Percentiles rank a stretch among this genome's conserved stretches.
phyloP scores from a whole-genome alignment of 2,113 vertebrate genomes.

The Trachemys scripta region DNA sequence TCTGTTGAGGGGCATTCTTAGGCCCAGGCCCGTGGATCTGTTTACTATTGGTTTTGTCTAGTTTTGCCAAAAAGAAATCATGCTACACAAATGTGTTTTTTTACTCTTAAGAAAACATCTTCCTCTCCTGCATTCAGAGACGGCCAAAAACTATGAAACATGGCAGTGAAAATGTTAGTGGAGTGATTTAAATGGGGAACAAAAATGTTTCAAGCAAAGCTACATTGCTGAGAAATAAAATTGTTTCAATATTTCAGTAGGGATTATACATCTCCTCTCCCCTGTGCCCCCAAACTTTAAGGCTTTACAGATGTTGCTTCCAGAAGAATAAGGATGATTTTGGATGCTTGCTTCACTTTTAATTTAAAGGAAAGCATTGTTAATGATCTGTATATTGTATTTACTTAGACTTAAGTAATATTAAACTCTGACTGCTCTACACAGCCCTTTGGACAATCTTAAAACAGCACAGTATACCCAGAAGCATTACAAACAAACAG shows the following conservation, averaged over 20 bases:
- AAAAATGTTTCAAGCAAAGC: constrained; percentile 74
- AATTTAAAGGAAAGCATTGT: background rate
- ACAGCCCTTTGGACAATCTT: background rate
- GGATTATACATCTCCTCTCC: constrained; percentile 69
- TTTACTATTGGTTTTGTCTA: background rate
- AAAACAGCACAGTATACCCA: background rate
- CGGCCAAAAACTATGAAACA: constrained; percentile 59
- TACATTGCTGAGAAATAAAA: constrained; percentile 71
- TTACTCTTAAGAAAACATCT: background rate
- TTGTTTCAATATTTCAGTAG: constrained; percentile 67
- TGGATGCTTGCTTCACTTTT: constrained; percentile 64
- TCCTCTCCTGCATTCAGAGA: constrained; percentile 12
- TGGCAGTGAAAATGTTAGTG: constrained; percentile 53
- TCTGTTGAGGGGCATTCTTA: background rate
- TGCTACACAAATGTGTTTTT: background rate
- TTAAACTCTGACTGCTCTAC: background rate
- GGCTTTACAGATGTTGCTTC: constrained; percentile 74
- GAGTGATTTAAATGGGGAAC: constrained; percentile 71
- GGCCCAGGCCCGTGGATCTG: background rate
- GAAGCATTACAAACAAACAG: background rate
- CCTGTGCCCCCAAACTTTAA: constrained; percentile 56
- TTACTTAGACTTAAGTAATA: background rate
- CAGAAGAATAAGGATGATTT: constrained; percentile 56
- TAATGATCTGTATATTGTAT: background rate
- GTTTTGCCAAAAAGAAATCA: background rate